Conservation (phyloP, 1,140 invertebrate genomes). For the Drosophila funebris region DNA sequence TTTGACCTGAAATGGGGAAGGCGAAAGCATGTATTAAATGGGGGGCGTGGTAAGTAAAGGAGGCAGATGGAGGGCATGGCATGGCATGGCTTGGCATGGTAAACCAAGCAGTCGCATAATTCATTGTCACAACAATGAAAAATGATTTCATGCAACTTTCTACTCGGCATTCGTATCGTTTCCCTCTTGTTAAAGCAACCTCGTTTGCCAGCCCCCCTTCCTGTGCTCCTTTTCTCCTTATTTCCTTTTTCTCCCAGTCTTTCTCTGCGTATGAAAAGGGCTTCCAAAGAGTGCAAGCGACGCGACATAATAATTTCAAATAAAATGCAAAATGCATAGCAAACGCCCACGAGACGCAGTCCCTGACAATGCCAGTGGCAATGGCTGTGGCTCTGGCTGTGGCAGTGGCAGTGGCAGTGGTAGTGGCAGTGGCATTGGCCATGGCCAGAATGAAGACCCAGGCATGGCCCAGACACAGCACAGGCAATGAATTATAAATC, state of each 20-base stretch:
- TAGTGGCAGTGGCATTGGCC: conserved; percentile 17
- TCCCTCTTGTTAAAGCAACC: background rate
- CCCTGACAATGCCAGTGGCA: conserved; percentile 28
- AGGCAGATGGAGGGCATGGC: background rate
- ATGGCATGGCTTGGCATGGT: background rate
- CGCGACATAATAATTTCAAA: conserved; percentile 82
- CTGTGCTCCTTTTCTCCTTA: background rate
- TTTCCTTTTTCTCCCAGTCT: background rate
- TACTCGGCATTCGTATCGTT: conserved; percentile 15
- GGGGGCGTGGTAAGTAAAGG: background rate
- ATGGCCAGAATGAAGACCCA: conserved; percentile 8
- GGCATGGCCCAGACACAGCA: conserved; percentile 21
- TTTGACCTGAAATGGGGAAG: conserved; percentile 89
- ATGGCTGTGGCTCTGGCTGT: background rate
- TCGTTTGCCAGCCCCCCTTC: too few relatives aligned
- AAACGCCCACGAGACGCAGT: conserved; percentile 62
- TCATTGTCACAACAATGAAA: conserved; percentile 66
- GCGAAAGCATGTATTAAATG: conserved; percentile 17
- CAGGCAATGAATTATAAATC: conserved; percentile 81
- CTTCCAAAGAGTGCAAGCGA: conserved; percentile 27
- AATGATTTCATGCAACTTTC: conserved; percentile 65
- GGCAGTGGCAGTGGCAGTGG: conserved; percentile 21
- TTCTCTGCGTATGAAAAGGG: background rate
- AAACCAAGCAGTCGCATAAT: conserved; percentile 32
- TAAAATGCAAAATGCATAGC: conserved; percentile 81